phyloP scores from a whole-genome alignment of 2,113 vertebrate genomes.

The Trachemys scripta region DNA sequence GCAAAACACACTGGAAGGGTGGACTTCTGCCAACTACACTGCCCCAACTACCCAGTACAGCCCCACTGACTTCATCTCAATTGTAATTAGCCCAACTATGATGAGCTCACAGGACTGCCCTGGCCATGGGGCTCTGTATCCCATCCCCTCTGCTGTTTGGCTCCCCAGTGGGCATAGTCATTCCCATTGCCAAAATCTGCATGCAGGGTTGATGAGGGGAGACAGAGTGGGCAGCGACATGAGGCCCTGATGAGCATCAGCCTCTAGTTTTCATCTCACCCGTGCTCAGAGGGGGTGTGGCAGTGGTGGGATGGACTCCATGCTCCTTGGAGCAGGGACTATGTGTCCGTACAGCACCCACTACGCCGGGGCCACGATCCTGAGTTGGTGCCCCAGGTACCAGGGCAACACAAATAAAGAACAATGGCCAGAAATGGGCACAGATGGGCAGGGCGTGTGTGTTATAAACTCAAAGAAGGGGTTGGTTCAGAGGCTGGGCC shows the following conservation, averaged over 20 bases:
- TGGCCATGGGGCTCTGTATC: not conserved
- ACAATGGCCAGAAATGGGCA: not conserved
- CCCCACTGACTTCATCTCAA: not conserved
- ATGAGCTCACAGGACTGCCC: not conserved
- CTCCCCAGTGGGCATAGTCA: not conserved
- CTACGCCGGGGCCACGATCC: too few species aligned
- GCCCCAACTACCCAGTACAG: not conserved
- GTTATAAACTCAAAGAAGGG: not conserved
- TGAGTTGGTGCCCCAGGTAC: not conserved
- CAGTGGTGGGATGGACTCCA: not conserved
- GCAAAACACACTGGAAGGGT: not conserved
- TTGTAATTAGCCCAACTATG: not conserved
- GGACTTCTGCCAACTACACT: not conserved
- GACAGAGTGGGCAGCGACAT: not conserved
- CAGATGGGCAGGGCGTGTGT: too few species aligned
- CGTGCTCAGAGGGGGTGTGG: not conserved
- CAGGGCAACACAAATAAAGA: not conserved
- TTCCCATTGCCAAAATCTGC: too few species aligned
- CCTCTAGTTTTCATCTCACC: not conserved
- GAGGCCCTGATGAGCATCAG: too few species aligned
- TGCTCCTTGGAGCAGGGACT: not conserved
- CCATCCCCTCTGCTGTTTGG: not conserved
- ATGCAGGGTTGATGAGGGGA: not conserved
- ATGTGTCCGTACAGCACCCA: rapidly evolving
- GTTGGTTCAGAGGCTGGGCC: not conserved